phyloP scores from a whole-genome alignment of 92 coral and sea anemone genomes.

The Paramuricea clavata region DNA sequence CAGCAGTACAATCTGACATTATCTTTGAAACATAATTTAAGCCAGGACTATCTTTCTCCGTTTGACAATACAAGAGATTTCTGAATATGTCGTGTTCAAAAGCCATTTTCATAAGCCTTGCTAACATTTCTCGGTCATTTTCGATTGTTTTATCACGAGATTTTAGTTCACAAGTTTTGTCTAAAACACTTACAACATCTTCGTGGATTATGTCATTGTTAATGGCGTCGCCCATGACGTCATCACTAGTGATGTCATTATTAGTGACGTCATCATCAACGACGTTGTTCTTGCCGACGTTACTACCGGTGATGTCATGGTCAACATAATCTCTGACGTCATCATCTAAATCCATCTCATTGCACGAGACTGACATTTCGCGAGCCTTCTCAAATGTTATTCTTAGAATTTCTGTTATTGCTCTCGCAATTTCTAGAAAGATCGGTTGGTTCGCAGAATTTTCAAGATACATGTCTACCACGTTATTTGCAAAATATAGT shows the following conservation, averaged over 20 bases:
- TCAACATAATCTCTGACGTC: background rate
- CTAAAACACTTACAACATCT: background rate
- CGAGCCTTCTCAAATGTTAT: background rate
- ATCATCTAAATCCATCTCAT: background rate
- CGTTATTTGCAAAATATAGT: constrained; percentile 1
- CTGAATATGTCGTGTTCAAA: constrained; percentile 1
- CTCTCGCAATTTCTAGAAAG: background rate
- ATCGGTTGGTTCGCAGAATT: background rate
- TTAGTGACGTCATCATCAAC: background rate
- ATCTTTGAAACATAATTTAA: background rate
- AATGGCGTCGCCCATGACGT: no score
- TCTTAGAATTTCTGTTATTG: constrained; percentile 1
- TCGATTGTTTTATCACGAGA: background rate
- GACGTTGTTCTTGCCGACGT: background rate
- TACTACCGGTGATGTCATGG: background rate
- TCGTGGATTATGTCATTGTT: background rate
- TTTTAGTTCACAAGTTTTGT: background rate
- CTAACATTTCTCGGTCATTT: background rate
- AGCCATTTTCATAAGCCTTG: background rate
- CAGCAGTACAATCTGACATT: constrained; percentile 14
- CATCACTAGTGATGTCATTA: background rate
- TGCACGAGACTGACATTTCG: background rate
- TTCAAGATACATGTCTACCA: background rate
- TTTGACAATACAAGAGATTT: background rate
- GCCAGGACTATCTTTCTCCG: background rate